These are phyloP conservation scores for Odobenus rosmarus DNA, from an alignment of 2,113 vertebrate genomes.

Conservation along the genomic window DNA sequence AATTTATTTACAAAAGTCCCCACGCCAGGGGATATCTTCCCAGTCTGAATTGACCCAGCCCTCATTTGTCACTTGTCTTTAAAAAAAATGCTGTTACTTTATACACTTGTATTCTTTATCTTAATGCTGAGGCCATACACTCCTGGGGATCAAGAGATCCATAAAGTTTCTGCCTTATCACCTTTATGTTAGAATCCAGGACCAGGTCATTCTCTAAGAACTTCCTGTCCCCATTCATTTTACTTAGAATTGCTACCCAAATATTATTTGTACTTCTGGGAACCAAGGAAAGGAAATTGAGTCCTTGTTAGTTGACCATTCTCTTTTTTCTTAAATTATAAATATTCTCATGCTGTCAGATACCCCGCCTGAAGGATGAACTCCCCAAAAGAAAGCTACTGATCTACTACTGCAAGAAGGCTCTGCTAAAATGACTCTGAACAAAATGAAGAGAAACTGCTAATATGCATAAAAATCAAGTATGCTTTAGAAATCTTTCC, in stretches of 20 bases:
- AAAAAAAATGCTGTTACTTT: background rate
- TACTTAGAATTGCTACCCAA: background rate
- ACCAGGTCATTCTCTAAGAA: background rate
- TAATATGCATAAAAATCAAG: background rate
- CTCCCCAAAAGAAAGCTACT: background rate
- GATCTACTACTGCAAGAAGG: background rate
- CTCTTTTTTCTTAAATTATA: background rate
- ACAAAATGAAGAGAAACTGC: background rate
- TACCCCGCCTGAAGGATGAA: background rate
- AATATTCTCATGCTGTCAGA: background rate
- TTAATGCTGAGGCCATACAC: background rate
- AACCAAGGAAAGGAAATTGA: background rate
- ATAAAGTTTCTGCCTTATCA: background rate
- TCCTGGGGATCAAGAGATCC: background rate
- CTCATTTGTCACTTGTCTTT: background rate
- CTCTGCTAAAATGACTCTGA: background rate
- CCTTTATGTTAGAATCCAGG: background rate
- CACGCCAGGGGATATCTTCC: background rate
- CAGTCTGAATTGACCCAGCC: background rate
- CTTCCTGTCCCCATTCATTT: background rate
- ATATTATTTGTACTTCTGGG: background rate
- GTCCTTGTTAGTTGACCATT: background rate
- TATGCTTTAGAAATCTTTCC: background rate
- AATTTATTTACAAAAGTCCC: background rate
- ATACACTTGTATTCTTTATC: background rate